Evolutionary conservation across 64 coral and sea anemone species (phyloP).

Genomic region (Montipora foliosa): DNA sequence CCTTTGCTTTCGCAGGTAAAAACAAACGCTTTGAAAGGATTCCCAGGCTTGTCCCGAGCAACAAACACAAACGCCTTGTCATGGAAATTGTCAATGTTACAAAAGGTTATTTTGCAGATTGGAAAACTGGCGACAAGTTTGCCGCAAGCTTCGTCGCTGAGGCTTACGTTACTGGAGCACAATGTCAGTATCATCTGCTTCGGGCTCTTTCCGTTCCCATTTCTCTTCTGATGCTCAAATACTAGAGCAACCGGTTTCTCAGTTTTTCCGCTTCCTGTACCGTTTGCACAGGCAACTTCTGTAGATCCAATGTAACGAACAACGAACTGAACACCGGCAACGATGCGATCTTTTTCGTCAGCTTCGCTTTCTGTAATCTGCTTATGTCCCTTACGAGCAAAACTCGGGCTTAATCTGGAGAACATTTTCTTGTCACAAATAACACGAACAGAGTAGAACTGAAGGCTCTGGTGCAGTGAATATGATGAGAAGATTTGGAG

Average conservation of each 20-base stretch:
- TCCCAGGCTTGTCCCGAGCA: slow-evolving; percentile 71
- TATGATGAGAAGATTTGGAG: background rate
- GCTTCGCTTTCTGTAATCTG: slow-evolving; percentile 82
- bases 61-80: slow-evolving; percentile 92
- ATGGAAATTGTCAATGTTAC: slow-evolving; percentile 74
- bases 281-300: slow-evolving; percentile 67
- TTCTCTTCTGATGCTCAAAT: slow-evolving; percentile 73
- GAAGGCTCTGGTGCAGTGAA: background rate
- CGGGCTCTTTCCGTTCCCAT: slow-evolving; percentile 60
- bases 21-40: slow-evolving; percentile 89
- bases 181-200: slow-evolving; percentile 86
- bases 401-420: slow-evolving; percentile 67
- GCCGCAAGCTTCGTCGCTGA: slow-evolving; percentile 64
- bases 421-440: slow-evolving; percentile 55
- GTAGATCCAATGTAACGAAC: slow-evolving; percentile 77
- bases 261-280: slow-evolving; percentile 91
- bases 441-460: background rate
- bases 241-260: slow-evolving; percentile 73
- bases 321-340: slow-evolving; percentile 73
- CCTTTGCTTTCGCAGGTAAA: slow-evolving; percentile 85
- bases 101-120: slow-evolving; percentile 84
- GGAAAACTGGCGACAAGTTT: slow-evolving; percentile 85
- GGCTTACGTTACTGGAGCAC: slow-evolving; percentile 73
- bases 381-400: slow-evolving; percentile 68
- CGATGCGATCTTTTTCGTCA: slow-evolving; percentile 83